These are phyloP conservation scores for Lanistes nyassanus DNA, from an alignment of 1,140 invertebrate species.

Conservation along the genomic window DNA sequence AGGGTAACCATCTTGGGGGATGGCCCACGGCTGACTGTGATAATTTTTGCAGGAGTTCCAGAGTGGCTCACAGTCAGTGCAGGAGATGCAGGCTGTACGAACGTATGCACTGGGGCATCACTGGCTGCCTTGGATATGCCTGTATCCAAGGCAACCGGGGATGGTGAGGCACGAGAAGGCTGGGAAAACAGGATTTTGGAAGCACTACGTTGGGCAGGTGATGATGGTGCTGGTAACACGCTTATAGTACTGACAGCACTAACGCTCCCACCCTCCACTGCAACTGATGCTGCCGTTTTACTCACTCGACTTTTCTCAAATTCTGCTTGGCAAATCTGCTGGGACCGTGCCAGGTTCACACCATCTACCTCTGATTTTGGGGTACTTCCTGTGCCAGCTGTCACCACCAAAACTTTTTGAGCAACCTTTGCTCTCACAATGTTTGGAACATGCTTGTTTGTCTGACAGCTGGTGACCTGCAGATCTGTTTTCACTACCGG, in stretches of 20 bases:
- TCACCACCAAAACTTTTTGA: constrained; percentile 24
- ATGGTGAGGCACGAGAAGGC: constrained; percentile 12
- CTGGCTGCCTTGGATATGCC: neutral
- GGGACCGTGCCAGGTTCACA: constrained; percentile 91
- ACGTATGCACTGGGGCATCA: constrained; percentile 22
- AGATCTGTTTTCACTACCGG: constrained; percentile 1
- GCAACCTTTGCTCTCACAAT: constrained; percentile 31
- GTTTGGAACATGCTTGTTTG: constrained; percentile 42
- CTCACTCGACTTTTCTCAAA: constrained; percentile 74
- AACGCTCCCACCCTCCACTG: neutral
- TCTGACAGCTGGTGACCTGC: neutral
- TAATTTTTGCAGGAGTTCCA: constrained; percentile 31
- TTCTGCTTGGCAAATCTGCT: constrained; percentile 95
- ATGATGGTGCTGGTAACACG: neutral
- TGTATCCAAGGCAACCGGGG: constrained; percentile 16
- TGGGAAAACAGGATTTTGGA: constrained; percentile 50
- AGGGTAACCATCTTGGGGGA: constrained; percentile 29
- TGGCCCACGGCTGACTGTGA: constrained; percentile 22
- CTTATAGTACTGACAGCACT: neutral
- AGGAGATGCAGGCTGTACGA: constrained; percentile 33
- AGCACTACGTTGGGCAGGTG: constrained; percentile 38
- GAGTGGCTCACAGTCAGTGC: constrained; percentile 31
- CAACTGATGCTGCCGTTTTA: constrained; percentile 1
- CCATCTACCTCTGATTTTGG: constrained; percentile 65
- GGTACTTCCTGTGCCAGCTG: neutral